Conservation (phyloP, 37 sponge, comb jelly and placozoan genomes). For the Ephydatia muelleri region DNA sequence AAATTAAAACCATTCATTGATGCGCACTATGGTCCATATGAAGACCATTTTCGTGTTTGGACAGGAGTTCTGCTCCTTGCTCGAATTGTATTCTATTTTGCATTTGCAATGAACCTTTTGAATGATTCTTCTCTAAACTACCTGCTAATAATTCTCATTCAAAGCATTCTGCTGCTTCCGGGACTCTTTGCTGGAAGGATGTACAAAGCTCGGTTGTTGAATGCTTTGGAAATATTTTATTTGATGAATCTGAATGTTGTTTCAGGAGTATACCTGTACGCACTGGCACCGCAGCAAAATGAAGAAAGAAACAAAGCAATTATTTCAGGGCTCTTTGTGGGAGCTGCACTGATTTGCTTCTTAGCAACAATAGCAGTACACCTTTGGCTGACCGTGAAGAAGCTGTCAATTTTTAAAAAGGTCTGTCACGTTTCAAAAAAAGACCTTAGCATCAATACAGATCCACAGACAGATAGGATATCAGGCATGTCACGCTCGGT, state of each 20-base stretch:
- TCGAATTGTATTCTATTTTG: constrained; percentile 6
- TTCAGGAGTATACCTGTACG: neutral
- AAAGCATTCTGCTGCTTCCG: neutral
- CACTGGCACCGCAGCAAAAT: neutral
- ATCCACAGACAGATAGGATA: too few species aligned
- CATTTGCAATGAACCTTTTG: neutral
- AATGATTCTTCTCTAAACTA: neutral
- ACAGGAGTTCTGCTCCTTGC: constrained; percentile 34
- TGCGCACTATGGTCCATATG: constrained; percentile 44
- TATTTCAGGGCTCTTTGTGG: neutral
- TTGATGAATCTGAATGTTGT: constrained; percentile 9
- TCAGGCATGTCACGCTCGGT: too few species aligned
- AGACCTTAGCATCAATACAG: too few species aligned
- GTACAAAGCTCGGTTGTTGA: constrained; percentile 3
- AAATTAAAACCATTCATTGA: constrained; percentile 32
- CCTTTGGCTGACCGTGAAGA: neutral
- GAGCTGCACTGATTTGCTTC: neutral
- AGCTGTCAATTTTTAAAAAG: neutral
- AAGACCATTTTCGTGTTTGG: constrained; percentile 23
- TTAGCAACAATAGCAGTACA: neutral
- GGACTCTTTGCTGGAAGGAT: constrained; percentile 13
- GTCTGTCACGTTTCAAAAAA: too few species aligned
- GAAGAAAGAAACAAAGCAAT: neutral
- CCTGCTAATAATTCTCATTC: neutral
- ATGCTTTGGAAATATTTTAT: constrained; percentile 12